These are phyloP conservation scores for Upupa epops DNA, from an alignment of 2,113 vertebrate genomes.

Conservation along the genomic window DNA sequence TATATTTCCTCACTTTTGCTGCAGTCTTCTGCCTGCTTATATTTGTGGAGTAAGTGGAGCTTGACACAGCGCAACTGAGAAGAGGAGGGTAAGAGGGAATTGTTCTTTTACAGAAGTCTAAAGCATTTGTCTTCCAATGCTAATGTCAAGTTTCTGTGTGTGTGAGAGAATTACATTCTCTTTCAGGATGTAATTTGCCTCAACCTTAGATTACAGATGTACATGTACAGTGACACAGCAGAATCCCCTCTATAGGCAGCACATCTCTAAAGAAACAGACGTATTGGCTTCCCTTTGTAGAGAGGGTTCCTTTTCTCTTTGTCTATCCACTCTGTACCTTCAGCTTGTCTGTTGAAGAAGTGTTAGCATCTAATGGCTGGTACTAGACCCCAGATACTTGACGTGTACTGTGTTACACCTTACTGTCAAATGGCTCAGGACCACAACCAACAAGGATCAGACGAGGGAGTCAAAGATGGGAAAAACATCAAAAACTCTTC, in stretches of 20 bases:
- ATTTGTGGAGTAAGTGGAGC: not conserved
- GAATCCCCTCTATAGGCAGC: not conserved
- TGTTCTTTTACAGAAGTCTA: not conserved
- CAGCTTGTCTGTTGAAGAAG: not conserved
- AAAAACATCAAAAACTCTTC: not conserved
- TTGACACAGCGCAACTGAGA: not conserved
- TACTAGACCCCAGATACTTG: not conserved
- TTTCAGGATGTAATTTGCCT: not conserved
- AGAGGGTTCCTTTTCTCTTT: not conserved
- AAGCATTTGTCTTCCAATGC: not conserved
- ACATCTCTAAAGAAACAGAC: not conserved
- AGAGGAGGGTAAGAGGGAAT: not conserved
- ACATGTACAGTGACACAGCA: not conserved
- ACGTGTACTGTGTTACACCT: not conserved
- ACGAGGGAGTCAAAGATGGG: not conserved
- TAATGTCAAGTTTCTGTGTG: not conserved
- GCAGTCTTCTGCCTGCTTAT: not conserved
- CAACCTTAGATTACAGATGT: not conserved
- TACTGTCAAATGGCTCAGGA: not conserved
- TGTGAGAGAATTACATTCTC: not conserved
- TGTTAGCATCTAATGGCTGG: not conserved
- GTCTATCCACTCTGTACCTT: not conserved
- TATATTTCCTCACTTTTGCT: not conserved
- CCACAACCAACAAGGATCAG: not conserved
- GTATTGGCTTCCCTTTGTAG: not conserved